These are phyloP conservation scores for Silvanus unidentatus DNA, from an alignment of 2,888 invertebrate species.

Conservation along the genomic window DNA sequence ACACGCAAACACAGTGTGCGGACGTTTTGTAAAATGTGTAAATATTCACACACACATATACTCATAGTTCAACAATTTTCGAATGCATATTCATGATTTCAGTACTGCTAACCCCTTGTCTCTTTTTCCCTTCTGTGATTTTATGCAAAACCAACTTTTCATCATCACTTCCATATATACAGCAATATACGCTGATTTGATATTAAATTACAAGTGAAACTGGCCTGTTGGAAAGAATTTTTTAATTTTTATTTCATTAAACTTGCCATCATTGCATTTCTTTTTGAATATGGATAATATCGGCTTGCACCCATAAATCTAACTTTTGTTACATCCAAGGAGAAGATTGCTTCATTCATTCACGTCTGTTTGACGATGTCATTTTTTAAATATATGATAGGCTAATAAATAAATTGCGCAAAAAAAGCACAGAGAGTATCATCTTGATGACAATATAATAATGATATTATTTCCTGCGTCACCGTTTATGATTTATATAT, in stretches of 20 bases:
- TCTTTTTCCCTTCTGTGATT: background rate
- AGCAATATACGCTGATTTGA: no score
- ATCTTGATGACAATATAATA: conserved; percentile 36
- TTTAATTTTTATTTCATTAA: no score
- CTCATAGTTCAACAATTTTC: conserved; percentile 9
- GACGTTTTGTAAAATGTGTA: conserved; percentile 25
- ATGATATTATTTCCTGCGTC: conserved; percentile 42
- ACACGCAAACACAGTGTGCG: no score
- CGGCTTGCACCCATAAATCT: background rate
- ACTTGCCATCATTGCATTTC: background rate
- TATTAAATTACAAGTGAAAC: no score
- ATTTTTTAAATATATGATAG: conserved; percentile 34
- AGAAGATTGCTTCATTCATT: no score
- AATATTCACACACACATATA: conserved; percentile 26
- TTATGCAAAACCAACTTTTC: background rate
- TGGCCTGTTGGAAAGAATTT: no score
- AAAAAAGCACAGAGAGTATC: conserved; percentile 22
- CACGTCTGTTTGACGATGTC: no score
- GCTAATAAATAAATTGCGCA: conserved; percentile 43
- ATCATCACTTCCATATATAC: no score
- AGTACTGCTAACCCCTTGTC: conserved; percentile 4
- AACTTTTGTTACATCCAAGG: no score
- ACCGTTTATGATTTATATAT: conserved; percentile 38
- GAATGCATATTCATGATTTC: conserved; percentile 24
- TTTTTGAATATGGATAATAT: no score